These are phyloP conservation scores for Peromyscus aztecus DNA, from an alignment of 2,797 vertebrate genomes.

Conservation along the genomic window DNA sequence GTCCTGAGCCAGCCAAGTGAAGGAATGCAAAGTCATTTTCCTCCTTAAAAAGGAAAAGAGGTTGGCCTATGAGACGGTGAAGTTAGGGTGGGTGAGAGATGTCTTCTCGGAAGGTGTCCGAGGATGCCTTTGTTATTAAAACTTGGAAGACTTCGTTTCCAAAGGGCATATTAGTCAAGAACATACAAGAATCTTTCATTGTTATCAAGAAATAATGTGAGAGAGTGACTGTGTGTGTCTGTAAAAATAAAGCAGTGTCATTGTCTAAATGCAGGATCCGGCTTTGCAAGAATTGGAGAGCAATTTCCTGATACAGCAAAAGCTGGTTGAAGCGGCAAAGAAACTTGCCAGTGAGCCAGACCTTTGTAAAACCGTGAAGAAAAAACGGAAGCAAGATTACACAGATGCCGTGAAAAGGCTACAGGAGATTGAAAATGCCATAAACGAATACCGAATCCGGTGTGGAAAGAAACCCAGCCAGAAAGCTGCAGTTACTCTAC, in stretches of 20 bases:
- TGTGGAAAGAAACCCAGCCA: slow-evolving; percentile 94
- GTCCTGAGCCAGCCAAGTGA: background rate
- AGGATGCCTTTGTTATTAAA: background rate
- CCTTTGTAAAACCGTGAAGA: slow-evolving; percentile 95
- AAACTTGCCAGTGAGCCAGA: slow-evolving; percentile 94
- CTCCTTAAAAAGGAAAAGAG: slow-evolving; percentile 25
- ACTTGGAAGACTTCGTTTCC: background rate
- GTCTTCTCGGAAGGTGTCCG: background rate
- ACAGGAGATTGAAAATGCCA: slow-evolving; percentile 94
- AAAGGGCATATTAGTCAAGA: background rate
- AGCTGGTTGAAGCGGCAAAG: slow-evolving; percentile 95
- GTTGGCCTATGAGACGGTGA: background rate
- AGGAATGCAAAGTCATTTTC: background rate
- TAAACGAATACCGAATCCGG: slow-evolving; percentile 93
- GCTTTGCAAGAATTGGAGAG: slow-evolving; percentile 95
- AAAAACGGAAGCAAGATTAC: slow-evolving; percentile 94
- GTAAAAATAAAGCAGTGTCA: background rate
- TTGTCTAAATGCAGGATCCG: slow-evolving; percentile 91
- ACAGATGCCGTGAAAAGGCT: slow-evolving; percentile 93
- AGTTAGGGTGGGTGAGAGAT: background rate
- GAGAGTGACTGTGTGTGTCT: background rate
- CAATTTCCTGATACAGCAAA: slow-evolving; percentile 96
- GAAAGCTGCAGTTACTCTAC: slow-evolving; percentile 91
- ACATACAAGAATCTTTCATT: background rate
- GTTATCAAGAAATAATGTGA: background rate